These are phyloP conservation scores for Falco concolor DNA, from an alignment of 2,797 vertebrate genomes.

Conservation along the genomic window DNA sequence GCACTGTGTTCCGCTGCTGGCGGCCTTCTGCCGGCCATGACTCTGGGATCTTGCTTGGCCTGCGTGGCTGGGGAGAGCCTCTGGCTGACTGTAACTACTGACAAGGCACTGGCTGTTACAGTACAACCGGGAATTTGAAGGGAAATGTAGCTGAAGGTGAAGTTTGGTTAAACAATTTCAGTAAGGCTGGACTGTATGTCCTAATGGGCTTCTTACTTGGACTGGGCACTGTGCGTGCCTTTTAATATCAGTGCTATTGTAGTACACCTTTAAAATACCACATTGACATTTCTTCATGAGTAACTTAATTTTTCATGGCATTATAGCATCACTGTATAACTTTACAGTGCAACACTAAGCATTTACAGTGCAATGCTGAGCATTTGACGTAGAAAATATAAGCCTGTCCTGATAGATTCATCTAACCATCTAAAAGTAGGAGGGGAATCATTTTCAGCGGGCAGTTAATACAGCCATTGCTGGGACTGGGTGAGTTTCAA, in stretches of 20 bases:
- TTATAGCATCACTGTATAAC: neutral
- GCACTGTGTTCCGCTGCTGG: neutral
- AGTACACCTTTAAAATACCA: neutral
- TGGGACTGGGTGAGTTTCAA: neutral
- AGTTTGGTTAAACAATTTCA: neutral
- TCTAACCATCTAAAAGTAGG: neutral
- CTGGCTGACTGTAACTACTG: neutral
- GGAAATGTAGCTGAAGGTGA: neutral
- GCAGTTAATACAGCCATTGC: neutral
- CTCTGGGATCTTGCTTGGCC: neutral
- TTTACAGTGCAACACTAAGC: no score
- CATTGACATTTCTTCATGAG: neutral
- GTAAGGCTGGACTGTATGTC: neutral
- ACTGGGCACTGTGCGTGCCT: neutral
- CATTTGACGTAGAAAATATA: neutral
- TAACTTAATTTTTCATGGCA: neutral
- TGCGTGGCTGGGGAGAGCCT: no score
- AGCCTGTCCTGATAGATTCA: neutral
- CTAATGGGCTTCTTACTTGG: no score
- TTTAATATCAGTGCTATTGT: neutral
- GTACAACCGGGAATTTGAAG: neutral
- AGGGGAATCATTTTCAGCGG: neutral
- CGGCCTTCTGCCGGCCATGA: accelerated
- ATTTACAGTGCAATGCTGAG: neutral
- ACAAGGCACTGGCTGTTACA: neutral